These are phyloP conservation scores for Carollia perspicillata DNA, from an alignment of 2,113 vertebrate species.

Conservation along the genomic window DNA sequence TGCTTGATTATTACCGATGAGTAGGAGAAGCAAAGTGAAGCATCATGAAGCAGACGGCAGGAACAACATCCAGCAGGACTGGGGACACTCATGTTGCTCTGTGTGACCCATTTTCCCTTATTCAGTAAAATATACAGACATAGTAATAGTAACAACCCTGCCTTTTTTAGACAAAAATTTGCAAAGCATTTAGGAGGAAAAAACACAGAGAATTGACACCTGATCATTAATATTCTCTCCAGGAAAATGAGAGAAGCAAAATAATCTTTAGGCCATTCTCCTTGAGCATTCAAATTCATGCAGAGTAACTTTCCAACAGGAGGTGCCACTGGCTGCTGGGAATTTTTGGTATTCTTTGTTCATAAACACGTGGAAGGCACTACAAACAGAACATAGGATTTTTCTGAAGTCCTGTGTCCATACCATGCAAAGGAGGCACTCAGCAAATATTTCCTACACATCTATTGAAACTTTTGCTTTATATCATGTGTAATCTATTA, in stretches of 20 bases:
- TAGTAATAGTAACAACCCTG: background rate
- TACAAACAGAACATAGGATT: background rate
- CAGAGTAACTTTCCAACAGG: background rate
- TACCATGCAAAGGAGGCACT: background rate
- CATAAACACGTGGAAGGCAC: background rate
- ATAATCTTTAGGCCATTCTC: background rate
- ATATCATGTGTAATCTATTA: background rate
- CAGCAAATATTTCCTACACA: background rate
- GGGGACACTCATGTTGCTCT: background rate
- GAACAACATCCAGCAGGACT: background rate
- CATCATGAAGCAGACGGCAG: background rate
- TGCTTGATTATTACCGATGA: background rate
- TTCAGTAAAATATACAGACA: background rate
- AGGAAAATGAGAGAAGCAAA: background rate
- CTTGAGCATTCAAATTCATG: background rate
- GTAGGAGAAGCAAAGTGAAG: background rate
- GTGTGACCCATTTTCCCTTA: background rate
- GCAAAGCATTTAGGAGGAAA: background rate
- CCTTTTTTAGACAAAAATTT: background rate
- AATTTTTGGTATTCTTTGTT: background rate
- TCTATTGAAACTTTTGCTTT: background rate
- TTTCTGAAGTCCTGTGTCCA: background rate
- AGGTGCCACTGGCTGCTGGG: background rate
- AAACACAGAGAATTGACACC: background rate
- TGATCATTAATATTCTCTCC: background rate